These are phyloP conservation scores for Hydrolagus colliei DNA, from an alignment of 2,797 vertebrate species.

Conservation along the genomic window DNA sequence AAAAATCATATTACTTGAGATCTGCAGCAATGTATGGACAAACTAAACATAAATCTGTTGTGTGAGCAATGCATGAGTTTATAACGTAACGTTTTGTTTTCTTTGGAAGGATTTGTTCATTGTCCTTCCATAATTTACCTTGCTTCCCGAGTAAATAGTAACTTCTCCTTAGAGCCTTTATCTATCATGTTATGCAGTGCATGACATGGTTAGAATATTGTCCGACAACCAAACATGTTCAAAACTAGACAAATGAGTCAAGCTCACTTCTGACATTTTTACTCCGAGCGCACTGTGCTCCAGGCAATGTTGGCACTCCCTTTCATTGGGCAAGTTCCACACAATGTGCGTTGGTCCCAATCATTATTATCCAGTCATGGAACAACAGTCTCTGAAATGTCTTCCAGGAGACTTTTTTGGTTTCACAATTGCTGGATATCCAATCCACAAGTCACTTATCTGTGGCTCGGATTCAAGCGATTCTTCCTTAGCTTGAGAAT, in stretches of 20 bases:
- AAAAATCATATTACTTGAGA: too few species aligned
- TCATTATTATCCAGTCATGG: neutral
- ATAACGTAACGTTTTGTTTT: too few species aligned
- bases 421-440: neutral
- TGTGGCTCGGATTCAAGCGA: neutral
- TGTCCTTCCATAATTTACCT: neutral
- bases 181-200: neutral
- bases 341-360: neutral
- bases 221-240: neutral
- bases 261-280: slow-evolving; percentile 4
- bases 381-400: neutral
- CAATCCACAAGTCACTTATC: neutral
- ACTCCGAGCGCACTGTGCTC: neutral
- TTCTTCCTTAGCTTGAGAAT: neutral
- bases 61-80: too few species aligned
- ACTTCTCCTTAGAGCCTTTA: neutral
- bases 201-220: neutral
- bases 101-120: too few species aligned
- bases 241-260: neutral
- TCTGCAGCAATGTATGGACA: too few species aligned
- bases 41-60: too few species aligned
- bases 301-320: neutral
- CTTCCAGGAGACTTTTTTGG: neutral
- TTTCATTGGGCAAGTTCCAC: neutral
- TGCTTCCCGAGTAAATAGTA: neutral